These are phyloP conservation scores for Lymantria dispar DNA, from an alignment of 2,888 invertebrate genomes.

Conservation along the genomic window DNA sequence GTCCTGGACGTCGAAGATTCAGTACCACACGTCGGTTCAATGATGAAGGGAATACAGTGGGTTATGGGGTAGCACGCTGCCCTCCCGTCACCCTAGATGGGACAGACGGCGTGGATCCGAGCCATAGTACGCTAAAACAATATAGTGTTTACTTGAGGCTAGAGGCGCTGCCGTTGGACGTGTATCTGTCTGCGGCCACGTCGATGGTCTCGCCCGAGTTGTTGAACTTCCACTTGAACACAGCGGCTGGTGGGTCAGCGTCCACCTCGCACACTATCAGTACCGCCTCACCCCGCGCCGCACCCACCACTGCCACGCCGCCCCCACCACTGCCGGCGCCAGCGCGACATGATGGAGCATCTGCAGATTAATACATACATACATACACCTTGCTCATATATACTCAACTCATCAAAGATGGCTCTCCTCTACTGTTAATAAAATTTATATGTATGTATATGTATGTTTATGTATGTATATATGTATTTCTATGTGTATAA, in stretches of 20 bases:
- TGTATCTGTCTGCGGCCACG: slow-evolving; percentile 89
- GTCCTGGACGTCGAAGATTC: too few species aligned
- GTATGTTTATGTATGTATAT: too few species aligned
- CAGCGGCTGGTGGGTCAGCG: slow-evolving; percentile 94
- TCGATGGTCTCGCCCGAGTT: slow-evolving; percentile 95
- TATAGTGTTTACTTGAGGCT: slow-evolving; percentile 76
- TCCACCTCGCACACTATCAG: slow-evolving; percentile 95
- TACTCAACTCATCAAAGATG: too few species aligned
- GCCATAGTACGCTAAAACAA: too few species aligned
- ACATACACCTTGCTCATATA: neutral
- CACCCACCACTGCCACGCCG: slow-evolving; percentile 92
- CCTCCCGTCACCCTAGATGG: too few species aligned
- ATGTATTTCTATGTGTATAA: too few species aligned
- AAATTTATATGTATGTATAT: too few species aligned
- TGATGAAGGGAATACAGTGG: too few species aligned
- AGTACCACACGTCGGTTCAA: too few species aligned
- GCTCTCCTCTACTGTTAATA: too few species aligned
- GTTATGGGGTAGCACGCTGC: too few species aligned
- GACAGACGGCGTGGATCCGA: too few species aligned
- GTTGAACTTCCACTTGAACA: slow-evolving; percentile 97
- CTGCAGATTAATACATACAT: slow-evolving; percentile 67
- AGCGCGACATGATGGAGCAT: slow-evolving; percentile 91
- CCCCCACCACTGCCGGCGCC: slow-evolving; percentile 89
- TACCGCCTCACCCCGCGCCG: slow-evolving; percentile 92
- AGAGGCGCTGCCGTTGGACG: slow-evolving; percentile 89